Base-by-base conservation (phyloP, 1,140 invertebrate species). In the Leptopilina boulardi region DNA sequence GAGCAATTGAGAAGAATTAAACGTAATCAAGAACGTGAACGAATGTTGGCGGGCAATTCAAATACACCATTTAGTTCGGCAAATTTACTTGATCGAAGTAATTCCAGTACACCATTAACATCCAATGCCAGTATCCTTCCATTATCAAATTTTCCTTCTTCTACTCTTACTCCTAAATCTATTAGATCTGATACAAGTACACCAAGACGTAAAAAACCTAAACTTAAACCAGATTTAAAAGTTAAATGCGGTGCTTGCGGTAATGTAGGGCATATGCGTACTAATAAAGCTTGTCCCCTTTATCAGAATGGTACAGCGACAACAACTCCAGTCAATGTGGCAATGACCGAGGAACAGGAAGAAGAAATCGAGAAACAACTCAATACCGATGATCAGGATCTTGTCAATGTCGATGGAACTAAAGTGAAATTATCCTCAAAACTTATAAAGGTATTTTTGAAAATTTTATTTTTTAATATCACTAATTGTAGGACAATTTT, bases 201-300 rank as follows among this genome's bases (percentile, higher is more conserved):
- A 18, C 94, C 94, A 0, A 92, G 92, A 81, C 92, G 94, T 74
- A 94, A 96, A 84, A 96, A 96, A 84, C 93, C 95, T 21, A 98
- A 97, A 92, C 91, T 97, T 30, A 97, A 97, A 87, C 96, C 96
- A 30, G 96, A 98, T 90, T 92, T 98, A 2, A 98, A 98, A 91
- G 92, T 99, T 19, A 96, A 96, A 92, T 99, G 99, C 91, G 98
- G 98, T 18, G 98, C 98, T 15, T 99, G 99, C 91, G 98, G 98
- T 4, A 96, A 97, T 85, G 95, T 95, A 26, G 94, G 95, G 1
- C 94, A 95, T 82, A 95, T 95, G 94, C 92, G 98, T 70, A 99
- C 98, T 0, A 99, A 99, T 89, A 98, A 98, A 88, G 96, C 98
- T 0, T 99, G 98, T 91, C 98, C 98, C 0, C 89, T 98, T 51